Conservation (phyloP, 2,797 vertebrate genomes). For the Rhabdomys pumilio region DNA sequence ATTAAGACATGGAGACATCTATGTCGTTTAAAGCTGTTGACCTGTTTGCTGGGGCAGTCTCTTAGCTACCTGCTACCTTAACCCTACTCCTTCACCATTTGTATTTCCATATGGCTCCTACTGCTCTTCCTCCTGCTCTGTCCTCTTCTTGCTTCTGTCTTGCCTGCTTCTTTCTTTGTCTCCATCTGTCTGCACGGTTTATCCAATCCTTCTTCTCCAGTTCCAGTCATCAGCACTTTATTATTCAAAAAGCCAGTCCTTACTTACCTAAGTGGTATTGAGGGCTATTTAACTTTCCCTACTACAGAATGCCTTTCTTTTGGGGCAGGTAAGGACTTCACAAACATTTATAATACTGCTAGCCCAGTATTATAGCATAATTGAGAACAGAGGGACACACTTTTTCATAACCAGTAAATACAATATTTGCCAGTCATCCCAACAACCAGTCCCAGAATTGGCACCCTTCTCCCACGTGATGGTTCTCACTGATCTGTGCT, state of each 20-base stretch:
- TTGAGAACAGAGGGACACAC: neutral
- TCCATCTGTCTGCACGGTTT: neutral
- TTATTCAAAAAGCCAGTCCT: neutral
- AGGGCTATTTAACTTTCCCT: neutral
- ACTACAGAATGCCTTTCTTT: neutral
- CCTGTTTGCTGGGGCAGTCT: neutral
- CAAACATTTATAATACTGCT: neutral
- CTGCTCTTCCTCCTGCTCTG: neutral
- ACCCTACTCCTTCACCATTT: neutral
- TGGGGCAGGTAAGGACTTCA: neutral
- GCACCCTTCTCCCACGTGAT: neutral
- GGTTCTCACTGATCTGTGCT: neutral
- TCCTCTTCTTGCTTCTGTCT: neutral
- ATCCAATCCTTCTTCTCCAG: neutral
- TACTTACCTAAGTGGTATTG: neutral
- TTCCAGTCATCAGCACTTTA: neutral
- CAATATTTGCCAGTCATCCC: neutral
- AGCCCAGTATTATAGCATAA: neutral
- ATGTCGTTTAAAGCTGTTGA: neutral
- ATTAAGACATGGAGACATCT: neutral
- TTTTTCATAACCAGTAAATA: neutral
- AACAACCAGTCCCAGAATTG: neutral
- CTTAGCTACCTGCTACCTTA: neutral
- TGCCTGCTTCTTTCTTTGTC: neutral
- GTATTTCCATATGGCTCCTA: neutral